Percentiles rank a stretch among this genome's conserved stretches.
Evolutionary conservation across 2,797 vertebrate species (phyloP).

Genomic region (Danio choprae): DNA sequence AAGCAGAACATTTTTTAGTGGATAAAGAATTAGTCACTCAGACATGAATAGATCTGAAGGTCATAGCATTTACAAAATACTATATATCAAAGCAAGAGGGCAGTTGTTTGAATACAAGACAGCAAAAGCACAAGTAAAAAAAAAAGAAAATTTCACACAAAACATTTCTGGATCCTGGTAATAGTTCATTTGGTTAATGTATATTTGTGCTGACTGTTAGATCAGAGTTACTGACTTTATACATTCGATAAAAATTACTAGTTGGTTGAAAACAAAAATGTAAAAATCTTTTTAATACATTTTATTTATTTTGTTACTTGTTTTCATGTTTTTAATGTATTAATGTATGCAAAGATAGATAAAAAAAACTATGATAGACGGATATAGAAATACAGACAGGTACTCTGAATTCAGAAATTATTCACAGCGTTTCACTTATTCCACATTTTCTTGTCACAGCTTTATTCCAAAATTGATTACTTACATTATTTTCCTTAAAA

Average conservation of each 20-base stretch:
- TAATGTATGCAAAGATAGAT: too few relatives aligned
- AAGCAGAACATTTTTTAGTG: background rate
- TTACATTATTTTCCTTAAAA: too few relatives aligned
- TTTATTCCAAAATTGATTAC: too few relatives aligned
- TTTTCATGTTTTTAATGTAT: too few relatives aligned
- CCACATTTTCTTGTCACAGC: too few relatives aligned
- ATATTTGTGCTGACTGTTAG: background rate
- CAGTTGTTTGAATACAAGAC: background rate
- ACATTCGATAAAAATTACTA: background rate
- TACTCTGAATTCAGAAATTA: too few relatives aligned
- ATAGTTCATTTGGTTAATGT: background rate
- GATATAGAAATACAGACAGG: too few relatives aligned
- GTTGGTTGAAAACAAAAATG: background rate
- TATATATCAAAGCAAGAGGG: background rate
- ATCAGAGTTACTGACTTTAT: background rate
- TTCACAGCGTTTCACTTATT: too few relatives aligned
- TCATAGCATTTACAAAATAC: background rate
- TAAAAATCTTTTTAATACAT: too few relatives aligned
- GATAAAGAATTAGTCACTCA: background rate
- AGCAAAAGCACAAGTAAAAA: background rate
- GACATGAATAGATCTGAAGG: slow-evolving; percentile 7
- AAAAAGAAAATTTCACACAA: background rate
- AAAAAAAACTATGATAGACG: too few relatives aligned
- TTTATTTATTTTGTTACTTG: too few relatives aligned
- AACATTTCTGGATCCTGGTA: background rate